phyloP scores from a whole-genome alignment of 2,888 invertebrate genomes.

The Dicyrtomina minuta region DNA sequence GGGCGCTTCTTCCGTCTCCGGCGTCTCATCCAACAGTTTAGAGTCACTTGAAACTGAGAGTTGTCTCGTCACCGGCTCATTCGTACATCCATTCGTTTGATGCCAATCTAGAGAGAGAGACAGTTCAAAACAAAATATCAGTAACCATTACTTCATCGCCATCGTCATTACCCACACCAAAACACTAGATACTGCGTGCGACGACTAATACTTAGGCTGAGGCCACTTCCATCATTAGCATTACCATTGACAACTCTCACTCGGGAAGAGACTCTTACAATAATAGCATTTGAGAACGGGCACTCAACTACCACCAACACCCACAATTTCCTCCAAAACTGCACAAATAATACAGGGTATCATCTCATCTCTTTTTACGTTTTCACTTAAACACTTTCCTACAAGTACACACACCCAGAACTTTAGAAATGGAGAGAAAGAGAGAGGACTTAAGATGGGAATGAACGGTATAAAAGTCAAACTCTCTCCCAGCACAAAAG shows the following conservation, averaged over 20 bases:
- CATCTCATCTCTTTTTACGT: not conserved
- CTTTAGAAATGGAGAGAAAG: too few species aligned
- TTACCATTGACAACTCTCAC: not conserved
- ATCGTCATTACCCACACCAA: slow-evolving; percentile 7
- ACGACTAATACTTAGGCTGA: too few species aligned
- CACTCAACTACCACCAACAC: not conserved
- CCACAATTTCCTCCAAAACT: not conserved
- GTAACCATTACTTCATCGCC: slow-evolving; percentile 11
- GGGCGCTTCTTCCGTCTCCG: slow-evolving; percentile 67
- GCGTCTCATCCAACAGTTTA: slow-evolving; percentile 82
- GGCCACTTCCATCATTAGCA: not conserved
- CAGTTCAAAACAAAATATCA: not conserved
- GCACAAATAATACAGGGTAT: not conserved
- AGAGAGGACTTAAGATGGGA: too few species aligned
- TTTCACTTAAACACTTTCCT: too few species aligned
- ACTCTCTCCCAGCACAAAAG: slow-evolving; percentile 14
- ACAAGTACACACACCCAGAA: too few species aligned
- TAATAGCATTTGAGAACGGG: not conserved
- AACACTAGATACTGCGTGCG: too few species aligned
- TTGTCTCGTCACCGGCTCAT: slow-evolving; percentile 71
- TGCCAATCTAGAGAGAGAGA: slow-evolving; percentile 52
- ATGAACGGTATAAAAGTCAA: slow-evolving; percentile 2
- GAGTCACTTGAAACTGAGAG: slow-evolving; percentile 90
- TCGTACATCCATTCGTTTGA: slow-evolving; percentile 50
- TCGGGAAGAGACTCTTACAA: not conserved